Evolutionary conservation across 2,888 invertebrate species (phyloP).

Genomic region (Cantharis rufa): DNA sequence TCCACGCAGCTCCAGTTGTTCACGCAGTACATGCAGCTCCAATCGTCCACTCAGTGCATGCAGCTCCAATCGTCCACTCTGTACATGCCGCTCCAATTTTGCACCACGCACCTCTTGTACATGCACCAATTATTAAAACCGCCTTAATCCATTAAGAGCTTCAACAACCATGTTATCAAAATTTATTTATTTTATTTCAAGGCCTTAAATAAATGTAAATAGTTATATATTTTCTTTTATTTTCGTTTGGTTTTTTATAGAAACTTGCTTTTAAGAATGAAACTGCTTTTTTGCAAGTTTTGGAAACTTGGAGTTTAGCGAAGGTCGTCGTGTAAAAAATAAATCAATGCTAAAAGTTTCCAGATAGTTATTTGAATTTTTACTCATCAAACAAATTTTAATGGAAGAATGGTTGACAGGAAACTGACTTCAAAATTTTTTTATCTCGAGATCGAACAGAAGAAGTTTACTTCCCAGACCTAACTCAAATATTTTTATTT

Average conservation of each 20-base stretch:
- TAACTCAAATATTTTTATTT: neutral
- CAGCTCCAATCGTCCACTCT: slow-evolving; percentile 35
- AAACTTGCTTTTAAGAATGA: neutral
- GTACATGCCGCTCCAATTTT: slow-evolving; percentile 41
- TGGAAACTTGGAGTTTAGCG: neutral
- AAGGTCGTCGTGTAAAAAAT: neutral
- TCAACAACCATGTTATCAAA: neutral
- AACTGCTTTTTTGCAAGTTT: neutral
- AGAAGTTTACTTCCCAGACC: neutral
- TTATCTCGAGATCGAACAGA: neutral
- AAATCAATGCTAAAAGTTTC: neutral
- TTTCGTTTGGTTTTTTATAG: neutral
- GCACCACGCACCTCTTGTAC: slow-evolving; percentile 39
- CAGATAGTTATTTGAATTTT: neutral
- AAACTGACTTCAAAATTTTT: neutral
- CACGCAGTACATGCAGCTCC: slow-evolving; percentile 43
- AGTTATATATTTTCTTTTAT: neutral
- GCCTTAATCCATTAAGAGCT: slow-evolving; percentile 31
- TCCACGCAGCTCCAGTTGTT: slow-evolving; percentile 42
- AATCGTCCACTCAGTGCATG: slow-evolving; percentile 38
- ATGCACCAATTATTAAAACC: slow-evolving; percentile 41
- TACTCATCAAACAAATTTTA: neutral
- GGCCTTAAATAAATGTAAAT: slow-evolving; percentile 19
- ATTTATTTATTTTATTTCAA: slow-evolving; percentile 7
- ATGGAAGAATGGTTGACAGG: neutral